phyloP scores from a whole-genome alignment of 1,140 invertebrate species.

The Cryptotermes secundus region DNA sequence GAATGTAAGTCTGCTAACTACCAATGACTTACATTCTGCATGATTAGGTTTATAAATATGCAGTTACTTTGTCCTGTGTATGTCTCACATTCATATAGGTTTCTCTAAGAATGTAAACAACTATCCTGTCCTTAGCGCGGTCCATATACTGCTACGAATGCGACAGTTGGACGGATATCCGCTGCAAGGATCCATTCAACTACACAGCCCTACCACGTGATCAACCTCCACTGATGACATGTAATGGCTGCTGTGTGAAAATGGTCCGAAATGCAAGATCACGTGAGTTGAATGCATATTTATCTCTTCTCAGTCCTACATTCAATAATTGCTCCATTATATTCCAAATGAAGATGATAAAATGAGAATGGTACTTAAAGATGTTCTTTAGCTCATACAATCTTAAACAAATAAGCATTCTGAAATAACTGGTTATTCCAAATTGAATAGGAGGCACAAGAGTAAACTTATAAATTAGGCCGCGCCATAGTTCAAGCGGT shows the following conservation, averaged over 20 bases:
- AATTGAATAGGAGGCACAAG: too few species aligned
- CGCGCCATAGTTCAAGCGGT: too few species aligned
- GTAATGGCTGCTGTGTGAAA: conserved; percentile 92
- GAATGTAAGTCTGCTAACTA: too few species aligned
- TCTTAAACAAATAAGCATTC: too few species aligned
- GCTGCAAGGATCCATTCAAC: conserved; percentile 91
- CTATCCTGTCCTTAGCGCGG: conserved; percentile 58
- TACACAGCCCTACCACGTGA: conserved; percentile 81
- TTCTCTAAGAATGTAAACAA: background rate
- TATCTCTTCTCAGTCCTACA: conserved; percentile 9
- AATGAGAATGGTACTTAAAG: background rate
- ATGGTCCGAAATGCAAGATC: conserved; percentile 87
- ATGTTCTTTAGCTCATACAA: background rate
- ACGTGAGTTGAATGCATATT: conserved; percentile 61
- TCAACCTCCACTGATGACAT: conserved; percentile 80
- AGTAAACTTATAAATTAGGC: too few species aligned
- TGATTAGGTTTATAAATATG: too few species aligned
- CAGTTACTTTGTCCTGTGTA: too few species aligned
- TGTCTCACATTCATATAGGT: too few species aligned
- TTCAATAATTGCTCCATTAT: too few species aligned
- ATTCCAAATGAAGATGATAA: background rate
- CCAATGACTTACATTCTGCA: too few species aligned
- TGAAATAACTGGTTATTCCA: too few species aligned
- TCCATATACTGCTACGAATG: conserved; percentile 92
- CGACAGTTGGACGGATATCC: conserved; percentile 82